Evolutionary conservation across 2,888 invertebrate species (phyloP).

Genomic region (Mystacides longicornis): DNA sequence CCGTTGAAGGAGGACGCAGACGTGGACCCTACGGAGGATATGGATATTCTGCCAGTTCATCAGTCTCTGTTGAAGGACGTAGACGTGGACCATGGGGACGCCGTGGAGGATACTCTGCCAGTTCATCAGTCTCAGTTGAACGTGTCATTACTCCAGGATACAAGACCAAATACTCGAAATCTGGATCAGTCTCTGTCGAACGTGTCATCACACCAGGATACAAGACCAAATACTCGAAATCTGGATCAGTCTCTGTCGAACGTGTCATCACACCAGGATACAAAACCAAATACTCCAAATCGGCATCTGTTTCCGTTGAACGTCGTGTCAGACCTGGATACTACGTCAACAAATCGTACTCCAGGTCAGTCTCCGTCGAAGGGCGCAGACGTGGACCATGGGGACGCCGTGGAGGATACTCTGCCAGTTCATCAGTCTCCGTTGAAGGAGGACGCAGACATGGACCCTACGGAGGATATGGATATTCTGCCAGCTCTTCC

Average conservation of each 20-base stretch:
- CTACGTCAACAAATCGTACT: constrained; percentile 3
- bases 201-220: not conserved
- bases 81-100: not conserved
- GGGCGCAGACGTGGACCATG: constrained; percentile 3
- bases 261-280: constrained; percentile 9
- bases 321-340: constrained; percentile 10
- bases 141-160: constrained; percentile 8
- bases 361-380: constrained; percentile 13
- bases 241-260: constrained; percentile 10
- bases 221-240: not conserved
- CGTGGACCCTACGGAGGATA: not conserved
- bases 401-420: constrained; percentile 3
- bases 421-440: constrained; percentile 1
- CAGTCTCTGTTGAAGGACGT: not conserved
- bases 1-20: not conserved
- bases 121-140: constrained; percentile 8
- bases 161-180: not conserved
- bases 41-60: not conserved
- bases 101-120: not conserved
- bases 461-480: constrained; percentile 9
- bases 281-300: constrained; percentile 7
- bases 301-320: constrained; percentile 9
- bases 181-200: constrained; percentile 5
- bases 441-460: constrained; percentile 6
- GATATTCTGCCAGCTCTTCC: not conserved